These are phyloP conservation scores for Margarornis squamiger DNA, from an alignment of 2,797 vertebrate genomes.

Conservation along the genomic window DNA sequence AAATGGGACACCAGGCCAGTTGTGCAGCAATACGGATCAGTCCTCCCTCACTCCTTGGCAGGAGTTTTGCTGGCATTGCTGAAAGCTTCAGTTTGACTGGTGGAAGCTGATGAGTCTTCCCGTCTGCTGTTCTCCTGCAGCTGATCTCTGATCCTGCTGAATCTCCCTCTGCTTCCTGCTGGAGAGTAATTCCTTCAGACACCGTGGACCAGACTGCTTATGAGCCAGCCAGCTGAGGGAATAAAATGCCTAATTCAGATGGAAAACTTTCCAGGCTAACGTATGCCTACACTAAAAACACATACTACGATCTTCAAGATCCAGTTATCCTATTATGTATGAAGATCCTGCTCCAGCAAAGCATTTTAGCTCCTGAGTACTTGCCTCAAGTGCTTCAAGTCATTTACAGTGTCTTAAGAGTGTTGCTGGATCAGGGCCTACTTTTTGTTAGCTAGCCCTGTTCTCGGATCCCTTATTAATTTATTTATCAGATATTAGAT, in stretches of 20 bases:
- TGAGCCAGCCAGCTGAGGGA: neutral
- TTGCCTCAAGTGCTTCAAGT: neutral
- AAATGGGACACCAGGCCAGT: neutral
- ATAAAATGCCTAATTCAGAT: neutral
- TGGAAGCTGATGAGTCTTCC: neutral
- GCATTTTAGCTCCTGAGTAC: neutral
- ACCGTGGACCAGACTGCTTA: neutral
- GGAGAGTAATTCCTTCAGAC: neutral
- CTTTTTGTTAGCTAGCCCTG: neutral
- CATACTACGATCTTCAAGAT: neutral
- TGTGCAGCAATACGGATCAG: neutral
- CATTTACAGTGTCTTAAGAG: neutral
- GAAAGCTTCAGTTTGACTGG: neutral
- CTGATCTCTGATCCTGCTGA: constrained; percentile 16
- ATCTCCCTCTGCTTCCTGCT: neutral
- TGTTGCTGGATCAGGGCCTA: neutral
- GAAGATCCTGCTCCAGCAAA: neutral
- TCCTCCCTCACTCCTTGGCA: neutral
- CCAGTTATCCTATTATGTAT: neutral
- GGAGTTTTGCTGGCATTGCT: neutral
- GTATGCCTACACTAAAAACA: neutral
- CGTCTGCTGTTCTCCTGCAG: neutral
- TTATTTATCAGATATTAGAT: neutral
- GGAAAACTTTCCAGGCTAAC: neutral
- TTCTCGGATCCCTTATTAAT: neutral